Base-by-base conservation (phyloP, 2,113 vertebrate species). In the Ptilorrhoa leucosticta region DNA sequence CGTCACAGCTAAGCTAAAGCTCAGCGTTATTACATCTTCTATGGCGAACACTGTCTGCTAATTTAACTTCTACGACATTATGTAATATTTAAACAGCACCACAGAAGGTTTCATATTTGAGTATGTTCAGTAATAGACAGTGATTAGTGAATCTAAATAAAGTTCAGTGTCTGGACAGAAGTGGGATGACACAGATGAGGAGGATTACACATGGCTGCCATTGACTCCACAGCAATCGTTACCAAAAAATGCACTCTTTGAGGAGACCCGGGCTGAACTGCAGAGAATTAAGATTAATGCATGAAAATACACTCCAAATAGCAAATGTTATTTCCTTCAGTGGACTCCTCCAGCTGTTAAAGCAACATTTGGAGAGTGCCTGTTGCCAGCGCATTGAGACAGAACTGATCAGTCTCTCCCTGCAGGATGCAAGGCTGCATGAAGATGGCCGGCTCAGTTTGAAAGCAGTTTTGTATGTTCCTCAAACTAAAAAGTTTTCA, bases 171-270 rank as follows among this genome's bases (percentile, higher is more conserved):
- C 69, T 0, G 0, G 83, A 87, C 45, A 68, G 53, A 75, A 82
- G 61, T 5, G 51, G 40, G 42, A 65, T 0, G 0, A 54, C 0
- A 1, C 51, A 40, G 60, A 64, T 8, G 69, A 92, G 66, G 56
- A 78, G 33, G 23, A 15, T 26, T 85, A 50, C 47, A 64, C 50
- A 69, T 9, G 15, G 45, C 78, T 88, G 70, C 66, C 63, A 44
- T 11, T 90, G 73, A 37, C 56, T 44, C 27, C 78, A 72, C 30
- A 47, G 50, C 50, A 77, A 76, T 13, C 2, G 0, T 24, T 39
- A 89, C 53, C 35, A 64, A 85, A 53, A 84, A 80, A 54, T 2
- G 4, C 35, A 13, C 8, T 17, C 50, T 83, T 57, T 23, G 87
- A 96, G 47, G 39, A 91, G 30, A 56, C 37, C 20, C 2, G 3